Evolutionary conservation across 2,113 vertebrate species (phyloP).

Genomic region (Gorsachius goisagi): DNA sequence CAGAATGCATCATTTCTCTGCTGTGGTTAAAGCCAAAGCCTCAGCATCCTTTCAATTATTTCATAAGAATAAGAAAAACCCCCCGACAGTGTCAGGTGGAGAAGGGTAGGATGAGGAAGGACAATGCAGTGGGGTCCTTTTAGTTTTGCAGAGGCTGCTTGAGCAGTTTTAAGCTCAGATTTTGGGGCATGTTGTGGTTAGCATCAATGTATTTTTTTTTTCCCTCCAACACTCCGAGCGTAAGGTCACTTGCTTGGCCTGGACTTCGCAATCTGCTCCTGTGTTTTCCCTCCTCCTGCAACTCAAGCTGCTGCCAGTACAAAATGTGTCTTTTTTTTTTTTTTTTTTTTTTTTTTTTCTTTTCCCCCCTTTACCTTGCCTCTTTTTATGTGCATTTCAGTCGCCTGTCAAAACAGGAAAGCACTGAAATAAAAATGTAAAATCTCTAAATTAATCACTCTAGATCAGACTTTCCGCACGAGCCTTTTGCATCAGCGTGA

Average conservation of each 20-base stretch:
- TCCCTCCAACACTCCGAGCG: neutral
- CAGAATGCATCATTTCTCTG: neutral
- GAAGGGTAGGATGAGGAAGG: neutral
- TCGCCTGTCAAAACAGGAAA: neutral
- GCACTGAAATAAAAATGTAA: neutral
- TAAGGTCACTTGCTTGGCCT: neutral
- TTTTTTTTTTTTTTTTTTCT: too few relatives aligned
- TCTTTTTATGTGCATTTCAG: neutral
- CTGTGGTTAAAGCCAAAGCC: neutral
- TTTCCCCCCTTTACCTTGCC: neutral
- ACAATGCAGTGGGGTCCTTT: neutral
- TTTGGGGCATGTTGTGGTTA: neutral
- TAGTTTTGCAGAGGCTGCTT: neutral
- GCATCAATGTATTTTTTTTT: neutral
- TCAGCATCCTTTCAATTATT: neutral
- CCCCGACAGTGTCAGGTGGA: neutral
- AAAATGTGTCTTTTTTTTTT: neutral
- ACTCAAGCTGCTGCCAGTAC: neutral
- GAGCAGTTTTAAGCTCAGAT: neutral
- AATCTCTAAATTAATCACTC: neutral
- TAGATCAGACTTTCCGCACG: accelerated
- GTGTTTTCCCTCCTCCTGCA: neutral
- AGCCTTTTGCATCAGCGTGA: neutral
- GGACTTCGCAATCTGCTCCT: neutral
- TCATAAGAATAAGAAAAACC: neutral